Evolutionary conservation across 1,140 invertebrate species (phyloP), one percentile per base, ranked within the genome.

Genomic region (Campoletis sonorensis): DNA sequence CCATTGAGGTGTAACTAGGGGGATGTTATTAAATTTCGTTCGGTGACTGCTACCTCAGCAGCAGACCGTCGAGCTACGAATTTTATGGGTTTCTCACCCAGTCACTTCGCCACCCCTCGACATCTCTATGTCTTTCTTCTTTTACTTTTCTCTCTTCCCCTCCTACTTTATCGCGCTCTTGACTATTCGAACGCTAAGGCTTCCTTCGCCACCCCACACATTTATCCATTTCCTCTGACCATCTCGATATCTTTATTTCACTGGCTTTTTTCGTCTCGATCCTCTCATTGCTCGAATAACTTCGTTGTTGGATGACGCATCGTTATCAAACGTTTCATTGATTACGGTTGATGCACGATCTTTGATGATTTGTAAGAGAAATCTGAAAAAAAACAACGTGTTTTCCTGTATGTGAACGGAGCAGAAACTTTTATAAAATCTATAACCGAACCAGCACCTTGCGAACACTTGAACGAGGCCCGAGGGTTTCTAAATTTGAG

Each of bases 21-120:
- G 89, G 89, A 92, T 92, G 90, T 92, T 92, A 92, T 92, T 92
- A 92, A 92, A 92, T 92, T 92, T 92, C 90, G 89, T 90, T 91
- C 87, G 88, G 87, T 64, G 76, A 15, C 76, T 64, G 85, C 84
- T 85, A 85, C 85, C 87, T 88, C 85, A 87, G 85, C 82, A 83
- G 84, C 83, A 84, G 80, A 82, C 83, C 76, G 81, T 61, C 51
- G 76, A 58, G 71, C 86, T 85, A 87, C 82, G 89, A 90, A 90
- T 91, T 90, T 91, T 88, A 90, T 87, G 86, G 85, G 84, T 85
- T 88, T 86, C 76, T 84, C 84, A 85, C 61, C 18, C 79, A 81
- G 84, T 75, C 86, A 21, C 49, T 51, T 40, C 26, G 67, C 30
- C n/a, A 40, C 13, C 67, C 27, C 33, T 23, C 37, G 67, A 54